These are phyloP conservation scores for Psilanteris sp. DNA, from an alignment of 1,140 invertebrate species.

Conservation along the genomic window DNA sequence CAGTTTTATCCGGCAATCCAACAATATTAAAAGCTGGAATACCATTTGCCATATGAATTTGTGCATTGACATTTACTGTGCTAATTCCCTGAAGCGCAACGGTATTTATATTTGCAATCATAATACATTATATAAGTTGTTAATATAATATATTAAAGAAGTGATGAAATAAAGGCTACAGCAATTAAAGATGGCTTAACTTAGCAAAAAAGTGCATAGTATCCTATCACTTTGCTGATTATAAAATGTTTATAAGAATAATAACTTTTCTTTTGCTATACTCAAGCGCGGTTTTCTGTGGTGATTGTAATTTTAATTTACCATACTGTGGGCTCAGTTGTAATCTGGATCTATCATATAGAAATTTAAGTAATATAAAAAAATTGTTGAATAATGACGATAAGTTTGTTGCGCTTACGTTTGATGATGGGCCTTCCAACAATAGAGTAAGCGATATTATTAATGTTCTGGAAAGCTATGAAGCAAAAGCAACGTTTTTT, in stretches of 20 bases:
- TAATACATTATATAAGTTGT: slow-evolving; percentile 18
- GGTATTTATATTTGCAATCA: slow-evolving; percentile 18
- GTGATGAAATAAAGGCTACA: slow-evolving; percentile 17
- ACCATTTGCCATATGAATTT: no score
- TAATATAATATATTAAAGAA: slow-evolving; percentile 21
- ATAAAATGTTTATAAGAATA: slow-evolving; percentile 19
- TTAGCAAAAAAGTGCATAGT: slow-evolving; percentile 21
- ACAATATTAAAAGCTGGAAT: no score
- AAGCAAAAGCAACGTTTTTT: slow-evolving; percentile 22
- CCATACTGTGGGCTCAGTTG: slow-evolving; percentile 19
- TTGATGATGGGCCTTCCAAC: slow-evolving; percentile 16
- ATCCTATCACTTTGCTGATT: slow-evolving; percentile 18
- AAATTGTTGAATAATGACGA: slow-evolving; percentile 21
- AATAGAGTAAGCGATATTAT: slow-evolving; percentile 18
- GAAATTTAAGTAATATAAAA: slow-evolving; percentile 23
- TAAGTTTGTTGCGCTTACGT: slow-evolving; percentile 20
- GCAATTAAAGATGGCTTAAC: slow-evolving; percentile 19
- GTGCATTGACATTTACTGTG: slow-evolving; percentile 1
- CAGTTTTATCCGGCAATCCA: no score
- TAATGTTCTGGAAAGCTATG: slow-evolving; percentile 19
- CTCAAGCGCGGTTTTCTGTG: slow-evolving; percentile 7
- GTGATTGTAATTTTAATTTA: slow-evolving; percentile 23
- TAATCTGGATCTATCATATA: slow-evolving; percentile 21
- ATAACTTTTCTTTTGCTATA: slow-evolving; percentile 13
- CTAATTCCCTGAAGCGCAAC: slow-evolving; percentile 18